Evolutionary conservation across 1,140 invertebrate species (phyloP), one percentile per base, ranked within the genome.

Genomic region (Macrostomum lignano): DNA sequence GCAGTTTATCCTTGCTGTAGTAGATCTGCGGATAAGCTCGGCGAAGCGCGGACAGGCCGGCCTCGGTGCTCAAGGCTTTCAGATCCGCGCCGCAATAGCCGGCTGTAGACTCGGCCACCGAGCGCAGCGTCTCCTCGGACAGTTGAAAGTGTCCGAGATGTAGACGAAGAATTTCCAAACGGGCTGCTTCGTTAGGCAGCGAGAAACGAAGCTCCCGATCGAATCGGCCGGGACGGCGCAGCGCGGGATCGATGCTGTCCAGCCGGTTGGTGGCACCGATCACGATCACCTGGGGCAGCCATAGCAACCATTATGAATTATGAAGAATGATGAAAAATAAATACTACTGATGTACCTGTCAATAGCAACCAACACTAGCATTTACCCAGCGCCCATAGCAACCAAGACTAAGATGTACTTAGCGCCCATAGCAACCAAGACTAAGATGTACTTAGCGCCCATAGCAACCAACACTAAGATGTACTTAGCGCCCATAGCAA

Each of bases 231-330:
- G 86, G 86, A 51, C 88, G 63, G 29, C 94, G 53, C 31, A 96
- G 71, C 1, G 88, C 82, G 32, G 78, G 77, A 62, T 98, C 88
- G 20, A 98, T 62, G 0, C 72, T 62, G 52, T 96, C 84, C 1
- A 78, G 74, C 38, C 75, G 67, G 53, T 82, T 93, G 36, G 88
- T 94, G 6, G 88, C 82, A 14, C 78, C 88, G 43, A 96, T 69
- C 7, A 96, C 69, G 20, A 96, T 48, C 20, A 59, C 19, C 30
- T 65, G 57, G 7, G 72, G n/a, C n/a, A n/a, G n/a, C n/a, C n/a
- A n/a, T n/a, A n/a, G n/a, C n/a, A n/a, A n/a, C n/a, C n/a, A n/a
- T n/a, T n/a, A n/a, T n/a, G n/a, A n/a, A n/a, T n/a, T n/a, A n/a
- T n/a, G n/a, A n/a, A n/a, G n/a, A n/a, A n/a, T n/a, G n/a, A n/a